Percentiles rank a stretch among this genome's conserved stretches.
Evolutionary conservation across 2,113 vertebrate species (phyloP).

Genomic region (Microtus montanus): DNA sequence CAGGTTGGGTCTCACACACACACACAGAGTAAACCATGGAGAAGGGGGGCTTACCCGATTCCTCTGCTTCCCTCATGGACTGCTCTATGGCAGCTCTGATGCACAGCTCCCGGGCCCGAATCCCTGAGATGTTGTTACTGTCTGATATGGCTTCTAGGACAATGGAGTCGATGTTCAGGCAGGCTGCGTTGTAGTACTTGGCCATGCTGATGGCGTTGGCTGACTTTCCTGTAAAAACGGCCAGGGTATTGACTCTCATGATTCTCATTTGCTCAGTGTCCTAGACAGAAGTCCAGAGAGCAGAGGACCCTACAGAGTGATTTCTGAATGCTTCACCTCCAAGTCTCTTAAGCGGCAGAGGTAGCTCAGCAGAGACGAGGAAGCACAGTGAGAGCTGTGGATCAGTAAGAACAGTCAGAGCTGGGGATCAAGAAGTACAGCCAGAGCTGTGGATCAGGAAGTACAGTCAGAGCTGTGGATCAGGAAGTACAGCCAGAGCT

Average conservation of each 20-base stretch:
- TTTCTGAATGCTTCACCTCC: not conserved
- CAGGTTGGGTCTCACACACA: not conserved
- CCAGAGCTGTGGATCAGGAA: too few relatives aligned
- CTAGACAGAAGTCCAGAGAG: not conserved
- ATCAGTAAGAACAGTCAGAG: too few relatives aligned
- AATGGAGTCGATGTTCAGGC: constrained; percentile 87
- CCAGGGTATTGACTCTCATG: not conserved
- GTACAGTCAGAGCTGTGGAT: too few relatives aligned
- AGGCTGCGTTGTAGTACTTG: constrained; percentile 83
- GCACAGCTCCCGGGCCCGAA: constrained; percentile 87
- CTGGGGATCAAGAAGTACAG: too few relatives aligned
- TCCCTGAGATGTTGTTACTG: constrained; percentile 78
- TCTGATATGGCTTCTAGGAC: constrained; percentile 87
- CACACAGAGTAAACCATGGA: not conserved
- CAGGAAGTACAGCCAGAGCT: too few relatives aligned
- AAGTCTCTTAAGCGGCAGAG: not conserved
- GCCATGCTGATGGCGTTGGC: constrained; percentile 82
- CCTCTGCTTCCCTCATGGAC: constrained; percentile 73
- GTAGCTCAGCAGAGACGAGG: not conserved
- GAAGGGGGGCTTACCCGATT: constrained; percentile 82
- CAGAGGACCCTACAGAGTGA: not conserved
- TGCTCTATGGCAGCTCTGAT: constrained; percentile 81
- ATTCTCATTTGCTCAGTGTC: not conserved
- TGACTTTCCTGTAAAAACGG: constrained; percentile 86
- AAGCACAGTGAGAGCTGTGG: accelerated